Base-by-base conservation (phyloP, 1,140 invertebrate species). In the Coboldia fuscipes region DNA sequence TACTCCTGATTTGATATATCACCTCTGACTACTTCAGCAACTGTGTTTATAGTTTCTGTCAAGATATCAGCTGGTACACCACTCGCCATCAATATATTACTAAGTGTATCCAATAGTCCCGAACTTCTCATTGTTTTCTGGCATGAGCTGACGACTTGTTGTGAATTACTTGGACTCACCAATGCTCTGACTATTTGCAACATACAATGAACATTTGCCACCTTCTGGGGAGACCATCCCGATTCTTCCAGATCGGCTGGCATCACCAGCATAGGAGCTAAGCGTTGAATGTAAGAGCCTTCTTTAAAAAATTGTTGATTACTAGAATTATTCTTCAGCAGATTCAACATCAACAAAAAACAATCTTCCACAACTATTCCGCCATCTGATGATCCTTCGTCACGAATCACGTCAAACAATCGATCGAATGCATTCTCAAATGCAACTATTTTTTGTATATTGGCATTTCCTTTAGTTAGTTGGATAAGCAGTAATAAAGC, bases 281-380 rank as follows among this genome's bases (percentile, higher is more conserved):
- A 60, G 40, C 72, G 72, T 47, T 92, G 83, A 41, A 97, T 89
- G 47, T 90, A 94, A 50, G 75, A 81, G 32, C 81, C 90, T 67
- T 98, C 96, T 62, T 94, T 89, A 49, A 99, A 98, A 51, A 94
- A 93, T 50, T 90, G 96, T 50, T 97, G 92, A 63, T 98, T 99
- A 37, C 89, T 96, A 4, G 82, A 72, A 52, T 99, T 99, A 46
- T 89, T 92, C 46, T 82, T 77, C 2, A 99, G 57, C 31, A 99
- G 62, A 62, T 94, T 97, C 19, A 96, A 60, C 67, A 98, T 79
- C 5, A 98, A 61, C n/a, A 88, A 61, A 1, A 99, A 60, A 59
- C 92, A 97, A 58, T 99, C 96, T 67, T 97, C 89, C 3, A 98
- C 93, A 4, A 99, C 84, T 36, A 98, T 93, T 19, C 90, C 90